These are phyloP conservation scores for Dione vanillae DNA, from an alignment of 2,888 invertebrate species.

Conservation along the genomic window DNA sequence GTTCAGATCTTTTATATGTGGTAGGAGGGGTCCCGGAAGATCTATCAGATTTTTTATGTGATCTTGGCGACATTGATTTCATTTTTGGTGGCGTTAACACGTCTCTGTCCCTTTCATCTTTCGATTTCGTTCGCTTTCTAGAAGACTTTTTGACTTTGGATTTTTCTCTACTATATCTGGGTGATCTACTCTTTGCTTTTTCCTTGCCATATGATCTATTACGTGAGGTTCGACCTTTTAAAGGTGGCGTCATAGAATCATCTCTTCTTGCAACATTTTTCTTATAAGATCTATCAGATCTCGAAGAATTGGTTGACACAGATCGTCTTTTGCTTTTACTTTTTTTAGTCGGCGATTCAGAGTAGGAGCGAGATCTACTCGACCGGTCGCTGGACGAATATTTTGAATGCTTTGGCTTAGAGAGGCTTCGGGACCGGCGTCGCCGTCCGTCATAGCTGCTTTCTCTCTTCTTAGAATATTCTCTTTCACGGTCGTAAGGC, in stretches of 20 bases:
- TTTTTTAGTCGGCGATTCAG: slow-evolving; percentile 55
- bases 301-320: slow-evolving; percentile 63
- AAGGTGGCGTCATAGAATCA: slow-evolving; percentile 60
- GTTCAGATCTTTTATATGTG: slow-evolving; percentile 57
- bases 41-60: slow-evolving; percentile 57
- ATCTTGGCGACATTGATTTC: slow-evolving; percentile 55
- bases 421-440: slow-evolving; percentile 62
- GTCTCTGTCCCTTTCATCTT: slow-evolving; percentile 55
- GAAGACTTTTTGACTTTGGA: slow-evolving; percentile 55
- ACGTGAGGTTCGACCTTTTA: slow-evolving; percentile 55
- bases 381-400: slow-evolving; percentile 73
- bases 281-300: slow-evolving; percentile 64
- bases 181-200: slow-evolving; percentile 54
- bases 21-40: slow-evolving; percentile 63
- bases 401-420: slow-evolving; percentile 60
- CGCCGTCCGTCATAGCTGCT: slow-evolving; percentile 59
- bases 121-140: slow-evolving; percentile 56
- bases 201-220: slow-evolving; percentile 55
- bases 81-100: slow-evolving; percentile 57
- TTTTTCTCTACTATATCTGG: slow-evolving; percentile 46
- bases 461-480: slow-evolving; percentile 64
- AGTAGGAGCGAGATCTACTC: slow-evolving; percentile 65
- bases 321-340: slow-evolving; percentile 27
- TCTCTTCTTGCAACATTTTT: slow-evolving; percentile 52
- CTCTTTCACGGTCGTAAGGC: slow-evolving; percentile 62